Evolutionary conservation across 2,113 vertebrate genomes (phyloP).

Genomic region (Psettodes erumei): DNA sequence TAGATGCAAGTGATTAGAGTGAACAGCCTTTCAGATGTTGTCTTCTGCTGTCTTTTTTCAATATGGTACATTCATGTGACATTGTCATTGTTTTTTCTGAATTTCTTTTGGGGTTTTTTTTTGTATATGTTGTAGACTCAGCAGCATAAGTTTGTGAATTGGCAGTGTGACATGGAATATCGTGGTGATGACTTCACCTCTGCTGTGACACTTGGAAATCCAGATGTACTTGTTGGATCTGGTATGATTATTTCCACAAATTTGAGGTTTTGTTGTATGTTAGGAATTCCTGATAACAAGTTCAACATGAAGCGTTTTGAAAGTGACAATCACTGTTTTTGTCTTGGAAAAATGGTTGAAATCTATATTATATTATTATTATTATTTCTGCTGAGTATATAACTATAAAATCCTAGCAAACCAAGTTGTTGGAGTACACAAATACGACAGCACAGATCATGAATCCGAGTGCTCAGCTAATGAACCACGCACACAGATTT

Average conservation of each 20-base stretch:
- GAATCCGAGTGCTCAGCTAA: no score
- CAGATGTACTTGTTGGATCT: constrained; percentile 89
- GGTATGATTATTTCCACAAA: constrained; percentile 76
- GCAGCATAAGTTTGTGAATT: constrained; percentile 94
- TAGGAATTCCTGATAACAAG: not conserved
- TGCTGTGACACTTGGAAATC: constrained; percentile 90
- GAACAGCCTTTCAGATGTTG: not conserved
- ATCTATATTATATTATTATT: not conserved
- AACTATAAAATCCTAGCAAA: no score
- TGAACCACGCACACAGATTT: no score
- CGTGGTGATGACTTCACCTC: constrained; percentile 89
- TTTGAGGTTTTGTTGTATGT: not conserved
- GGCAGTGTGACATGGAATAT: constrained; percentile 92
- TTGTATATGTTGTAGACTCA: constrained; percentile 84
- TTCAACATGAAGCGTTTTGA: not conserved
- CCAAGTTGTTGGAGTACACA: no score
- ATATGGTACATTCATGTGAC: not conserved
- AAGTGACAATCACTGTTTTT: not conserved
- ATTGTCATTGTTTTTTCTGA: not conserved
- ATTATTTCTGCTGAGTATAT: no score
- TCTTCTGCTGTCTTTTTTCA: not conserved
- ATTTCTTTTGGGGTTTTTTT: not conserved
- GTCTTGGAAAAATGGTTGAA: not conserved
- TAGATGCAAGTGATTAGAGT: not conserved
- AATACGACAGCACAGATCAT: no score